Evolutionary conservation across 1,140 invertebrate genomes (phyloP), one percentile per base, ranked within the genome.

Genomic region (Leucophenga varia): DNA sequence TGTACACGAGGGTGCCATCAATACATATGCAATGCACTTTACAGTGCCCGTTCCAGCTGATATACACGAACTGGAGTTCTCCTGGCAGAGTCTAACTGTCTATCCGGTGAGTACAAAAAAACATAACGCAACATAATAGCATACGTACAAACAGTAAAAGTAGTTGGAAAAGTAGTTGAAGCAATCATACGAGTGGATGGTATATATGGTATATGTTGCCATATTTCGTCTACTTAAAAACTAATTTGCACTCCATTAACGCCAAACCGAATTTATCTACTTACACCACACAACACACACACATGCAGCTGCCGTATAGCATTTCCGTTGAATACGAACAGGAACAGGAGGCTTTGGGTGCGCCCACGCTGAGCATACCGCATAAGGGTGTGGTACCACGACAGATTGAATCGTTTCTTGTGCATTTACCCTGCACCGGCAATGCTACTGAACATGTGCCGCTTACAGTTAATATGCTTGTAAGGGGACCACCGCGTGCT

Each of bases 21-120:
- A 94, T 78, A 85, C 86, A 21, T 95, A 95, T 72, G 92, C 91
- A 4, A 88, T 93, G 74, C 86, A 87, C 63, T 96, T 94, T 74
- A 83, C 85, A 32, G 86, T 95, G 2, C 86, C 87, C 2, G 86
- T 95, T 30, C 86, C 86, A 10, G 83, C 88, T 2, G 83, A 90
- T 59, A 85, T 93, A 25, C 83, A 86, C 8, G 86, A 91, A 59
- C 80, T 95, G 44, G 86, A 90, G 75, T 95, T 95, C 77, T 90
- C 87, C 49, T 93, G 89, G 90, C 87, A 91, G 59, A 86, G 86
- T 54, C 78, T 90, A n/a, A 79, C 81, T 56, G 79, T 82, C 70
- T 79, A 84, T 76, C 86, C 87, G 76, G 89, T 92, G 78, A 84
- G 85, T 79, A 59, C 43, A 25, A 35, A 35, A 5, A 35, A 13